phyloP scores from a whole-genome alignment of 2,113 vertebrate species.

The Dromiciops gliroides region DNA sequence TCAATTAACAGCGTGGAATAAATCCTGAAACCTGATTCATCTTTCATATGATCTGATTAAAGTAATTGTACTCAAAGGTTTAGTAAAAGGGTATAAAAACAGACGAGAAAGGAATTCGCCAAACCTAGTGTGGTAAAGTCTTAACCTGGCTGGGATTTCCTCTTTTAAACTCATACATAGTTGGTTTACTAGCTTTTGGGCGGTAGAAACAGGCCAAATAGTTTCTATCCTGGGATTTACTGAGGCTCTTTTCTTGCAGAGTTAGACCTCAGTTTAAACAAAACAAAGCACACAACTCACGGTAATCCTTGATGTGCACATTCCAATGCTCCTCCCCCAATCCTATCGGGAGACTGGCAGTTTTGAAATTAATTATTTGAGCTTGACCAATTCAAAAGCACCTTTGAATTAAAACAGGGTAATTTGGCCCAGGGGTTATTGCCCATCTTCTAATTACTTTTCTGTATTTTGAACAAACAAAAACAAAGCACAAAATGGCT shows the following conservation, averaged over 20 bases:
- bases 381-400: slow-evolving; percentile 74
- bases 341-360: slow-evolving; percentile 50
- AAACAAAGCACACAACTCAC: slow-evolving; percentile 44
- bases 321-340: slow-evolving; percentile 58
- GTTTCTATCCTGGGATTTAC: slow-evolving; percentile 29
- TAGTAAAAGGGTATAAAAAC: slow-evolving; percentile 65
- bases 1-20: slow-evolving; percentile 81
- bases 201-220: slow-evolving; percentile 66
- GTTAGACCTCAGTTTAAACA: not conserved
- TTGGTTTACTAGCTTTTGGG: slow-evolving; percentile 48
- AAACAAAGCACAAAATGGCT: slow-evolving; percentile 60
- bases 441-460: slow-evolving; percentile 76
- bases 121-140: slow-evolving; percentile 33
- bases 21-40: slow-evolving; percentile 80
- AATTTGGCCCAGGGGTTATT: slow-evolving; percentile 68
- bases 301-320: slow-evolving; percentile 56
- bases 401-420: slow-evolving; percentile 70
- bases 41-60: slow-evolving; percentile 76
- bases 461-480: slow-evolving; percentile 76
- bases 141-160: slow-evolving; percentile 32
- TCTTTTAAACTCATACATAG: slow-evolving; percentile 57
- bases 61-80: slow-evolving; percentile 59
- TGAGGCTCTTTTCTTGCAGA: slow-evolving; percentile 54
- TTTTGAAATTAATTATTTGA: slow-evolving; percentile 72
- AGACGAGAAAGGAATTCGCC: slow-evolving; percentile 31